Evolutionary conservation across 2,888 invertebrate species (phyloP), one percentile per base, ranked within the genome.

Genomic region (Cordilura impudica): DNA sequence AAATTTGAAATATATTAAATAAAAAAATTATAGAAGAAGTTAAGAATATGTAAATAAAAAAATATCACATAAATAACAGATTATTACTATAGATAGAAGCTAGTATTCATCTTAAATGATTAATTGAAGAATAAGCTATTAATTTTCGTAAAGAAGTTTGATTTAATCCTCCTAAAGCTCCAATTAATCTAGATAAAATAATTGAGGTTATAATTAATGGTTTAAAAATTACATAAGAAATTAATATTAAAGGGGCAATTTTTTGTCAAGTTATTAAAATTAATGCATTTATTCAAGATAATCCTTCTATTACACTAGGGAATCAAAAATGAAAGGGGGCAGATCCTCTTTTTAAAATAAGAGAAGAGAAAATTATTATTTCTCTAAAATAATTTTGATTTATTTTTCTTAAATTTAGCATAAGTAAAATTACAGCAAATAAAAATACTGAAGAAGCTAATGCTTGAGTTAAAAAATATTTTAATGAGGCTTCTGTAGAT

Each of bases 211-310:
- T 84, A 85, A 91, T 84, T 86, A 91, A 89, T 83, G 88, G 87
- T 84, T 87, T 87, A 86, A 89, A 88, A 85, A 88, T 86, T 86
- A 89, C 89, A 87, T 91, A 91, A 60, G 90, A 91, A 51, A 92
- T 83, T 85, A 92, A 82, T 87, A 92, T 90, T 90, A 93, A 88
- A 2, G 93, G 93, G 39, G 92, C 90, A 90, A 93, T 91, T 92
- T 93, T 93, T 92, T 93, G 93, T 90, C 92, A 93, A 0, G 92
- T 92, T 89, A 92, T 89, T 90, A 93, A 86, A 85, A 93, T 89
- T 84, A 92, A 87, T 78, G 89, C 87, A 88, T 92, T 92, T 81
- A 90, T 86, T 92, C 92, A 93, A 26, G 87, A 89, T 90, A 93
- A 83, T 2, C 92, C 92, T 90, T 92, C 92, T 83, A 92, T 90